Conservation (phyloP, 2,888 invertebrate species). For the Amblyjoppa fuscipennis region DNA sequence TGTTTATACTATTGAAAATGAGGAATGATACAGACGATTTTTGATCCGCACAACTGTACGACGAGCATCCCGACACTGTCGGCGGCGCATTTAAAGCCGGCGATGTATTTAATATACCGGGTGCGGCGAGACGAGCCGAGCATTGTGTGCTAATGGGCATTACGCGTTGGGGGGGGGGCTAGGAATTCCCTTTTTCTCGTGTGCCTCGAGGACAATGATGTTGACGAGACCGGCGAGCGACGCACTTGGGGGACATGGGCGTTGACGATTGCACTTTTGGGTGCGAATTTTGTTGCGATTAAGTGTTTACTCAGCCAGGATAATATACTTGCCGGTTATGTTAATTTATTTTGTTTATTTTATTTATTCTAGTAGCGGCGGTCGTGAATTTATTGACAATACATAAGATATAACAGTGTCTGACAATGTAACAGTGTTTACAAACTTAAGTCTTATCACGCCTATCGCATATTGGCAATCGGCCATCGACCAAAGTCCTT, state of each 20-base stretch:
- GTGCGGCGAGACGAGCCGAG: conserved; percentile 71
- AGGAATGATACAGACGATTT: background rate
- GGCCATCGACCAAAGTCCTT: too few relatives aligned
- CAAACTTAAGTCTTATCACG: too few relatives aligned
- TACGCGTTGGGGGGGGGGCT: conserved; percentile 26
- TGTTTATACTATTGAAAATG: background rate
- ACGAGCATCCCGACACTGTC: conserved; percentile 19
- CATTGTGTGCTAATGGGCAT: conserved; percentile 78
- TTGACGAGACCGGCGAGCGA: conserved; percentile 45
- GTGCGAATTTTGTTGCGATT: background rate
- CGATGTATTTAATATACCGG: conserved; percentile 71
- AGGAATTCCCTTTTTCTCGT: conserved; percentile 36
- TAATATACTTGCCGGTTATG: too few relatives aligned
- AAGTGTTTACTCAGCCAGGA: too few relatives aligned
- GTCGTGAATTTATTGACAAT: too few relatives aligned
- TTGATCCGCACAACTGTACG: background rate
- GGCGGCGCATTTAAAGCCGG: conserved; percentile 9
- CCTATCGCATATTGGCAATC: too few relatives aligned
- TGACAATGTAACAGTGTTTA: too few relatives aligned
- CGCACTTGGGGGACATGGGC: conserved; percentile 42
- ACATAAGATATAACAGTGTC: too few relatives aligned
- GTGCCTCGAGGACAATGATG: conserved; percentile 49
- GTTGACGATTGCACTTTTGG: conserved; percentile 54
- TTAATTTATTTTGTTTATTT: too few relatives aligned
- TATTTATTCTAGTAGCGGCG: too few relatives aligned